Conservation (phyloP, 2,888 invertebrate species). For the Idaea aversata region DNA sequence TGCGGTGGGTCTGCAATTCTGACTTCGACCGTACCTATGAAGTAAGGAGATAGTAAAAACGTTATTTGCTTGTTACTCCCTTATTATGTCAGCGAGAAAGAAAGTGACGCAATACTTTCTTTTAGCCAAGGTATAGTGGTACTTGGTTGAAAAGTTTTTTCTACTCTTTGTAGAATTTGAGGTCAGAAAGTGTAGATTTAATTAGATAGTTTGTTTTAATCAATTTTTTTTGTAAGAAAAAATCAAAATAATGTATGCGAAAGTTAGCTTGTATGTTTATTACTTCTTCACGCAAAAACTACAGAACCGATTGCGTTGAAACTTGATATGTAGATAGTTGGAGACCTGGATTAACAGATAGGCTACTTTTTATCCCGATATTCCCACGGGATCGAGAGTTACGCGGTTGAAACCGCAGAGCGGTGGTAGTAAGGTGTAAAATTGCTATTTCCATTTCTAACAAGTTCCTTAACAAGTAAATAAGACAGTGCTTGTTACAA, state of each 20-base stretch:
- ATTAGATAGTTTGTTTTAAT: no score
- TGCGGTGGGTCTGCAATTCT: no score
- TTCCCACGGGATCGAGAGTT: background rate
- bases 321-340: no score
- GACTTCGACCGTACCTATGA: background rate
- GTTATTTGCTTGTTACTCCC: background rate
- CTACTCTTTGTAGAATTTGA: no score
- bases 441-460: background rate
- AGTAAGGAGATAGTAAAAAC: background rate
- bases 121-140: background rate
- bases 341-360: no score
- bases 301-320: no score
- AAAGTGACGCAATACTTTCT: background rate
- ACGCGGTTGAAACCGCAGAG: background rate
- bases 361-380: background rate
- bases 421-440: background rate
- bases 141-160: no score
- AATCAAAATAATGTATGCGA: no score
- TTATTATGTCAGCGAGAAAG: background rate
- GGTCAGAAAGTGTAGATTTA: no score
- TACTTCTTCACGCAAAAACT: no score
- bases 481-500: background rate
- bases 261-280: no score
- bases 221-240: no score
- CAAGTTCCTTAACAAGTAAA: background rate